A percentile compares a stretch with the other conserved stretches of the same genome.
Conservation (phyloP, 2,113 vertebrate genomes). For the Eulemur macaco region DNA sequence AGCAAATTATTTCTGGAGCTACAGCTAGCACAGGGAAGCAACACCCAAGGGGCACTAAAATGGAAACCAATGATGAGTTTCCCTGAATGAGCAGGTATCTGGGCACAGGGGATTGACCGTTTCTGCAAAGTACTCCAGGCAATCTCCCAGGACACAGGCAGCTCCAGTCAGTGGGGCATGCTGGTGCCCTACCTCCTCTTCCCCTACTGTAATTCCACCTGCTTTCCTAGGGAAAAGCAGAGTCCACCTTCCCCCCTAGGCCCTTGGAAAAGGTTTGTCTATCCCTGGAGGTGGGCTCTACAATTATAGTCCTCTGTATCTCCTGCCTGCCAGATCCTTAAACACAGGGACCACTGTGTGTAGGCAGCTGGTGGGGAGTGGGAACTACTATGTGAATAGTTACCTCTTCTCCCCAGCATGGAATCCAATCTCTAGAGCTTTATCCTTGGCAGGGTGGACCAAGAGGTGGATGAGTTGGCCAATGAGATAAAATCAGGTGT, state of each 20-base stretch:
- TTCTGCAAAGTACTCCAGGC: not conserved
- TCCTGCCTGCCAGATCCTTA: not conserved
- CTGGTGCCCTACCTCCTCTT: not conserved
- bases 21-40: not conserved
- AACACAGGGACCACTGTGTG: not conserved
- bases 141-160: not conserved
- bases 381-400: not conserved
- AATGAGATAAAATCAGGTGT: not conserved
- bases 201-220: not conserved
- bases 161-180: not conserved
- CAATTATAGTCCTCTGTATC: not conserved
- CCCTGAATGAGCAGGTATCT: not conserved
- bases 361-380: not conserved
- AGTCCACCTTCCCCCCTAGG: not conserved
- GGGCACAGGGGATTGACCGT: not conserved
- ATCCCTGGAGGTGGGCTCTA: not conserved
- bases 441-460: not conserved
- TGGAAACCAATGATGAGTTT: conserved; percentile 49
- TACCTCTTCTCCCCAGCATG: not conserved
- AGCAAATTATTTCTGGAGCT: conserved; percentile 53
- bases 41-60: conserved; percentile 36
- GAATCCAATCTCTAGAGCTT: not conserved
- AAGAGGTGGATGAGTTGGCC: not conserved
- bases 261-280: not conserved
- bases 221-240: not conserved